Conservation (phyloP, 2,797 vertebrate genomes). For the Lutjanus argentimaculatus region DNA sequence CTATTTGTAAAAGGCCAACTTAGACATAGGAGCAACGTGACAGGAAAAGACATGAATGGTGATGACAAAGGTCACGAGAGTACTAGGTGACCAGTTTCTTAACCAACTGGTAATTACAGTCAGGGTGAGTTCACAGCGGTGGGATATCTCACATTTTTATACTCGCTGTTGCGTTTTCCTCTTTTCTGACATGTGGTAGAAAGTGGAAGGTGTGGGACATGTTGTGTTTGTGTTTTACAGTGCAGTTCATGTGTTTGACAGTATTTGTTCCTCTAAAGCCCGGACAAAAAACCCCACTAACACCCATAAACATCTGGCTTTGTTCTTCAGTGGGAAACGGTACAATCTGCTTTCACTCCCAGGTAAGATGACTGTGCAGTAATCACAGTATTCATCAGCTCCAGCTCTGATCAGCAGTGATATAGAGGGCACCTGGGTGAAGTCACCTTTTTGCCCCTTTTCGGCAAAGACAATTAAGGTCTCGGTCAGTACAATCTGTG, state of each 20-base stretch:
- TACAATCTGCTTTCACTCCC: no score
- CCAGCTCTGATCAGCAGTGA: background rate
- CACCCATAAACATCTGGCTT: no score
- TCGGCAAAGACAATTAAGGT: no score
- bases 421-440: no score
- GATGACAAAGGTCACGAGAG: constrained; percentile 59
- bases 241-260: background rate
- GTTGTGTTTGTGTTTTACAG: background rate
- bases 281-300: no score
- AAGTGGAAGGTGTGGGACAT: background rate
- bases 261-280: constrained; percentile 9
- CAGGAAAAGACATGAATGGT: constrained; percentile 40
- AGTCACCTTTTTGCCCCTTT: no score
- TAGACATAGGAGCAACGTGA: constrained; percentile 36
- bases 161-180: background rate
- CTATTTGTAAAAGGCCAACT: constrained; percentile 64
- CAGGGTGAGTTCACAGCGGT: background rate
- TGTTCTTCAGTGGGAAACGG: no score
- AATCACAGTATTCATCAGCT: no score
- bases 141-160: constrained; percentile 10
- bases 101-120: constrained; percentile 25
- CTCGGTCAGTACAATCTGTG: no score
- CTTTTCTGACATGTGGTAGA: background rate
- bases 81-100: constrained; percentile 24
- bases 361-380: no score